Evolutionary conservation across 2,113 vertebrate species (phyloP), one percentile per base, ranked within the genome.

Genomic region (Corythornis madagascariensis): DNA sequence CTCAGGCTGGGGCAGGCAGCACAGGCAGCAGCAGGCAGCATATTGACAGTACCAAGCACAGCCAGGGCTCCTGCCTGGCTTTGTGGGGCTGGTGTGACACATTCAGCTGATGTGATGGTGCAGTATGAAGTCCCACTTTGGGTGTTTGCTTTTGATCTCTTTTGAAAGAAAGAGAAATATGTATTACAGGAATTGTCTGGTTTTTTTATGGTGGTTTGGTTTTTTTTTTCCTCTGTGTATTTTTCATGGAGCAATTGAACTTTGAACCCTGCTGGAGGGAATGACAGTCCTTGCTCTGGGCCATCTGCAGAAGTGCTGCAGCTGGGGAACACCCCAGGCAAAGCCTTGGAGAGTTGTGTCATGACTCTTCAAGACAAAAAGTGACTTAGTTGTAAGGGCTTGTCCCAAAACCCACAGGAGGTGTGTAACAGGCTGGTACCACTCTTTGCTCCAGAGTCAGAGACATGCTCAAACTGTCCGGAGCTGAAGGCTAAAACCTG

Each of bases 371-470:
- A 7, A n/a, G 52, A n/a, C 31, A 47, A 47, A 40, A 69, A n/a
- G 57, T 47, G 64, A 7, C 29, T 10, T 2, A 67, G 42, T 33
- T 63, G 31, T 38, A 42, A 77, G 21, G 50, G 38, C 31, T 42
- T 48, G n/a, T 21, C 45, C 45, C 47, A 47, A 28, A 80, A 56
- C 47, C 55, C 60, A 40, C 19, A 48, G 33, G 21, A 52, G 50
- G n/a, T 65, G 20, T 42, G n/a, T 45, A 38, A 56, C 22, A 48
- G 33, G 21, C 55, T 57, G 55, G 26, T 55, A 8, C 20, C 3
- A 1, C 38, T 1, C 0, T 38, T 29, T 67, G 38, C 38, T n/a
- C 35, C 31, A 50, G 33, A 45, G 55, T 42, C 21, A 16, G 24
- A 60, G 66, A 26, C 1, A 0, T 31, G 75, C 47, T 52, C 8